Percentiles rank a stretch among this genome's conserved stretches.
These are phyloP conservation scores for Phalera bucephala DNA, from an alignment of 2,888 invertebrate genomes.

Conservation along the genomic window DNA sequence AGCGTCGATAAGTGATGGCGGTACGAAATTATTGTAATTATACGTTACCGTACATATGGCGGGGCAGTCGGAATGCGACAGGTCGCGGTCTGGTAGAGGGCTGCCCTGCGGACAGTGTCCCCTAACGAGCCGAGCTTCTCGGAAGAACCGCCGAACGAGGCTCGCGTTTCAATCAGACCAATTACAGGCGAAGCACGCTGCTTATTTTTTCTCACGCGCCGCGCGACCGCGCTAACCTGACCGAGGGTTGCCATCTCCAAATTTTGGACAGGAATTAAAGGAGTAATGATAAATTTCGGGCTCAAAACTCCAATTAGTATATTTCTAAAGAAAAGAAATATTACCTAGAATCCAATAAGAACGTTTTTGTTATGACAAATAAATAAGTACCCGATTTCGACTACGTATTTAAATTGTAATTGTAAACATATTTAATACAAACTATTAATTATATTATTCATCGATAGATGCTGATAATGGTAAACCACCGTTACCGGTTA, in stretches of 20 bases:
- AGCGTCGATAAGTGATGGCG: constrained; percentile 8
- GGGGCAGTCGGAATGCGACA: constrained; percentile 46
- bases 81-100: constrained; percentile 39
- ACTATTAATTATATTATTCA: too few species aligned
- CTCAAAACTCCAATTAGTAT: too few species aligned
- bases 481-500: too few species aligned
- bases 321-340: too few species aligned
- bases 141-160: constrained; percentile 64
- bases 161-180: constrained; percentile 80
- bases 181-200: constrained; percentile 69
- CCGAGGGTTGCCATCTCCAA: constrained; percentile 8
- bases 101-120: constrained; percentile 61
- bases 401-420: too few species aligned
- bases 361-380: too few species aligned
- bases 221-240: constrained; percentile 28
- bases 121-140: constrained; percentile 72
- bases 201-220: constrained; percentile 67
- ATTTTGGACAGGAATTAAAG: too few species aligned
- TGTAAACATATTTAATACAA: too few species aligned
- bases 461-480: too few species aligned
- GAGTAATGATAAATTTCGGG: too few species aligned
- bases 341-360: too few species aligned
- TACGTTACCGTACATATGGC: constrained; percentile 18
- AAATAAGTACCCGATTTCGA: too few species aligned
- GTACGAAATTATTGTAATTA: constrained; percentile 28